A percentile compares a stretch with the other conserved stretches of the same genome.
These are phyloP conservation scores for Sander lucioperca DNA, from an alignment of 2,113 vertebrate genomes.

Conservation along the genomic window DNA sequence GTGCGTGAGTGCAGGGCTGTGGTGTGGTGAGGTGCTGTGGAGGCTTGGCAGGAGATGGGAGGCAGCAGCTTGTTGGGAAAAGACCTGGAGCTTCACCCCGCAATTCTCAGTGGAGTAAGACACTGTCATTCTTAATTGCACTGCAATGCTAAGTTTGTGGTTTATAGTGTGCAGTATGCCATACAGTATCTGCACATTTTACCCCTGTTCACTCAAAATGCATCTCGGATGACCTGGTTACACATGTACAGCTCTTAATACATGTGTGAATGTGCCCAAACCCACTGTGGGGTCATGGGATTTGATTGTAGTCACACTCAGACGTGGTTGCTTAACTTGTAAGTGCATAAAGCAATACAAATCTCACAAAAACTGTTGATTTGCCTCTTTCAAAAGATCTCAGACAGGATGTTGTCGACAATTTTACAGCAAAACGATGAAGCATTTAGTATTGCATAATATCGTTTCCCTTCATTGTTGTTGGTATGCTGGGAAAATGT, in stretches of 20 bases:
- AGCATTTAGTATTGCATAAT: background rate
- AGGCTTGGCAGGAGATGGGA: slow-evolving; percentile 86
- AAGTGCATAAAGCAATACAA: background rate
- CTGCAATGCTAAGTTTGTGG: too few species aligned
- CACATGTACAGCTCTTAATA: background rate
- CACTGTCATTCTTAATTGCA: slow-evolving; percentile 9
- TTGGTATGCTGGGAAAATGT: background rate
- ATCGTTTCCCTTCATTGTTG: too few species aligned
- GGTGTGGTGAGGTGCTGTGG: slow-evolving; percentile 88
- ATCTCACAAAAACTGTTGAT: background rate
- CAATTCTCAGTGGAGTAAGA: slow-evolving; percentile 68
- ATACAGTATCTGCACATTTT: too few species aligned
- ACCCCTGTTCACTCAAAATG: background rate
- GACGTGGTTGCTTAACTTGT: background rate
- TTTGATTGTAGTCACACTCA: background rate
- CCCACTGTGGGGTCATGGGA: background rate
- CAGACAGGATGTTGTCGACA: background rate
- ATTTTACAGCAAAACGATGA: background rate
- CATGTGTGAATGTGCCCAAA: background rate
- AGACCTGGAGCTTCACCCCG: slow-evolving; percentile 58
- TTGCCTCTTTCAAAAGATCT: background rate
- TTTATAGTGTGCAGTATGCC: too few species aligned
- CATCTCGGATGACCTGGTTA: background rate
- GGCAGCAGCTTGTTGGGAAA: slow-evolving; percentile 84
- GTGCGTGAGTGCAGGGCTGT: slow-evolving; percentile 80